These are phyloP conservation scores for Lithobius niger DNA, from an alignment of 1,140 invertebrate genomes.

Conservation along the genomic window DNA sequence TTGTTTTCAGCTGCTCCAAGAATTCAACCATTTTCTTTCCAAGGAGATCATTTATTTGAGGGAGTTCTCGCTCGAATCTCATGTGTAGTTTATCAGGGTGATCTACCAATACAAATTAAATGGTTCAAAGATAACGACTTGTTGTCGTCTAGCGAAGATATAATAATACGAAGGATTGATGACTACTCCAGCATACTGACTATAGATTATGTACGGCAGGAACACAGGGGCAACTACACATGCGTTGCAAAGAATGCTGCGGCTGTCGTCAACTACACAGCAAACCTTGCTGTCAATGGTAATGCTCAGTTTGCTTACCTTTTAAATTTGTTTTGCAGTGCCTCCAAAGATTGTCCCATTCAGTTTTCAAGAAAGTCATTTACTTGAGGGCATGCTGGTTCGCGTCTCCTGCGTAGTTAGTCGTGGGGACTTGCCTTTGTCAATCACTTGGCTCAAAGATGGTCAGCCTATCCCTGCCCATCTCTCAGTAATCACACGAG, in stretches of 20 bases:
- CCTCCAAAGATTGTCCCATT: slow-evolving; percentile 37
- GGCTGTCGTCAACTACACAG: slow-evolving; percentile 25
- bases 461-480: slow-evolving; percentile 26
- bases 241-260: slow-evolving; percentile 29
- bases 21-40: slow-evolving; percentile 38
- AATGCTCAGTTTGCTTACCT: slow-evolving; percentile 10
- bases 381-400: slow-evolving; percentile 36
- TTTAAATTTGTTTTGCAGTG: slow-evolving; percentile 23
- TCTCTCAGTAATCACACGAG: slow-evolving; percentile 25
- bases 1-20: slow-evolving; percentile 40
- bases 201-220: slow-evolving; percentile 48
- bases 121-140: slow-evolving; percentile 51
- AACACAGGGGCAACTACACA: slow-evolving; percentile 54
- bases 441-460: slow-evolving; percentile 33
- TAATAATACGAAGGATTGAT: slow-evolving; percentile 45
- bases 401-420: too few relatives aligned
- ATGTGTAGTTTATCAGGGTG: slow-evolving; percentile 73
- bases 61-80: slow-evolving; percentile 47
- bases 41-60: slow-evolving; percentile 31
- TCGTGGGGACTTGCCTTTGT: slow-evolving; percentile 31
- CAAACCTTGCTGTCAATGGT: slow-evolving; percentile 30
- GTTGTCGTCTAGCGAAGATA: slow-evolving; percentile 26
- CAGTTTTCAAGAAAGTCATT: too few relatives aligned
- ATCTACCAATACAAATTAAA: slow-evolving; percentile 47
- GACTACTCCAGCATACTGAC: slow-evolving; percentile 47